A percentile compares a stretch with the other conserved stretches of the same genome.
phyloP scores from a whole-genome alignment of 2,113 vertebrate species.

The Procavia capensis region DNA sequence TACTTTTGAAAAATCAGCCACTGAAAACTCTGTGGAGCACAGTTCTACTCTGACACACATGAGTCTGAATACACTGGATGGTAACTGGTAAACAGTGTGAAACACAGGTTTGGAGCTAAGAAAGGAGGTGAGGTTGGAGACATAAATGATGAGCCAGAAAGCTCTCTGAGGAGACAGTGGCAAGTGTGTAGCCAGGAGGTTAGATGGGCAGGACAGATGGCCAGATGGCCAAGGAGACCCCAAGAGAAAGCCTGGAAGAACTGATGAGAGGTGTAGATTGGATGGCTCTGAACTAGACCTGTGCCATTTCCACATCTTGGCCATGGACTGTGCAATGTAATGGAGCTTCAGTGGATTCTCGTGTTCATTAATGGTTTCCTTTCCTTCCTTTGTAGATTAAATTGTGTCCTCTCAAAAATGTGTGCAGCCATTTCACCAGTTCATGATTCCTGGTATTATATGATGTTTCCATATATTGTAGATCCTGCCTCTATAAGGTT shows the following conservation, averaged over 20 bases:
- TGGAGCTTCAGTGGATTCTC: background rate
- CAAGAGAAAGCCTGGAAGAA: background rate
- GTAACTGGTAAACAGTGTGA: too few species aligned
- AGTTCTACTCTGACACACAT: too few species aligned
- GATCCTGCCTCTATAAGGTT: too few species aligned
- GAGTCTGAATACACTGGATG: too few species aligned
- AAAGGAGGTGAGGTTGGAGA: background rate
- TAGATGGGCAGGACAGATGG: background rate
- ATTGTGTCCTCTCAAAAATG: too few species aligned
- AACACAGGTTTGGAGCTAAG: background rate
- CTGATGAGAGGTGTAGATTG: background rate
- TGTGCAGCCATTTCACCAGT: too few species aligned
- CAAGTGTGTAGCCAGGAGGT: too few species aligned
- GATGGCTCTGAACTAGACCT: background rate
- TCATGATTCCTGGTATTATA: too few species aligned
- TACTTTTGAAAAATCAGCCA: too few species aligned
- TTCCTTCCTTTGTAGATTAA: background rate
- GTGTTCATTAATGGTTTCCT: background rate
- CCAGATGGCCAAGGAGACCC: background rate
- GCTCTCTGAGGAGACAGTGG: background rate
- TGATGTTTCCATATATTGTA: too few species aligned
- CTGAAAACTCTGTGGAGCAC: too few species aligned
- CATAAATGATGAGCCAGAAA: too few species aligned
- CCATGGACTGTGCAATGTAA: background rate
- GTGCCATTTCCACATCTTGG: background rate